These are phyloP conservation scores for Micoletzkya japonica DNA, from an alignment of 2,888 invertebrate genomes.

Conservation along the genomic window DNA sequence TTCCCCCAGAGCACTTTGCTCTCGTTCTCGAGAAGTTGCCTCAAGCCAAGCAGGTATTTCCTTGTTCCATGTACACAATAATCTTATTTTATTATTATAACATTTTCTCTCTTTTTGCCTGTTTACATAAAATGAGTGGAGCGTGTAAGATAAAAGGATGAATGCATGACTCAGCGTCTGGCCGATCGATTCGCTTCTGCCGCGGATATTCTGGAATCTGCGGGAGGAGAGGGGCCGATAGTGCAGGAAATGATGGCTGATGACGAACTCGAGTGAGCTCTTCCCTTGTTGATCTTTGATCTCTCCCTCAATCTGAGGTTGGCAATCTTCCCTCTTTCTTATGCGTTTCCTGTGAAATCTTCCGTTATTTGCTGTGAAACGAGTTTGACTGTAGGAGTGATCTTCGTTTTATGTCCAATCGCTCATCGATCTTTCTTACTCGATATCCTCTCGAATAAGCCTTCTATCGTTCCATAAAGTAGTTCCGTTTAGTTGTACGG, in stretches of 20 bases:
- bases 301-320: too few species aligned
- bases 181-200: conserved; percentile 25
- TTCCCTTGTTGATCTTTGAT: too few species aligned
- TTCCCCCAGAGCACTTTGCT: conserved; percentile 89
- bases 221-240: conserved; percentile 24
- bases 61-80: conserved; percentile 3
- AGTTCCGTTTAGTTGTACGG: too few species aligned
- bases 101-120: background rate
- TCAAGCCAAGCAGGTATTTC: conserved; percentile 41
- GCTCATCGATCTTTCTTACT: too few species aligned
- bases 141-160: background rate
- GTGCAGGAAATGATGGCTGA: conserved; percentile 30
- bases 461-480: too few species aligned
- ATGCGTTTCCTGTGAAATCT: too few species aligned
- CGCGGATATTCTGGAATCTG: conserved; percentile 16
- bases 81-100: background rate
- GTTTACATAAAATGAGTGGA: background rate
- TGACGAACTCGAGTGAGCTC: too few species aligned
- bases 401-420: too few species aligned
- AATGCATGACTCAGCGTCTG: conserved; percentile 8
- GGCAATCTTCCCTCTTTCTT: too few species aligned
- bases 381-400: too few species aligned
- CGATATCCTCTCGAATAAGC: too few species aligned
- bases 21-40: conserved; percentile 48
- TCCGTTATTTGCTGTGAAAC: too few species aligned